These are phyloP conservation scores for Campoplex nolae DNA, from an alignment of 2,888 invertebrate genomes.

Conservation along the genomic window DNA sequence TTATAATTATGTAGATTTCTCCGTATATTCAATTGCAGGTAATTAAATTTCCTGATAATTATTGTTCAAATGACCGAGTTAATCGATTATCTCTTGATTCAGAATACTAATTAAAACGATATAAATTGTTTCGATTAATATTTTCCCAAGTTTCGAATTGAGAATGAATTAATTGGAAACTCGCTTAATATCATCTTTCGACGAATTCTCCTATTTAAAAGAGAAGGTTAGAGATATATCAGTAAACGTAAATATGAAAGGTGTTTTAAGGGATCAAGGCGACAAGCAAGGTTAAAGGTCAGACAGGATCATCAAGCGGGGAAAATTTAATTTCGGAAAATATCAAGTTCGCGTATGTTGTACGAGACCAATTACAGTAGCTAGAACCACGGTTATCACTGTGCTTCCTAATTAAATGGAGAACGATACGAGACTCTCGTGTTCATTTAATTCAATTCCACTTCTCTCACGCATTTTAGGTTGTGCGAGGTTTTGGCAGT, in stretches of 20 bases:
- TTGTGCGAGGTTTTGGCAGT: background rate
- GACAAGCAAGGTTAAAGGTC: conserved; percentile 42
- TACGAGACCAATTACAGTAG: conserved; percentile 49
- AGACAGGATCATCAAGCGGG: conserved; percentile 27
- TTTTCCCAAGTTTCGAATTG: background rate
- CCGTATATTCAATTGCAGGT: too few relatives aligned
- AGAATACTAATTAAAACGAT: background rate
- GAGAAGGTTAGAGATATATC: background rate
- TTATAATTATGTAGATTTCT: too few relatives aligned
- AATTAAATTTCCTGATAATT: too few relatives aligned
- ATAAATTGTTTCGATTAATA: background rate
- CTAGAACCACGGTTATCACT: conserved; percentile 36
- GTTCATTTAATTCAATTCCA: conserved; percentile 4
- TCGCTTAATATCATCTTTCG: background rate
- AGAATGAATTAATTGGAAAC: background rate
- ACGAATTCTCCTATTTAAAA: background rate
- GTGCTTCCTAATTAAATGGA: conserved; percentile 53
- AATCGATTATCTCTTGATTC: background rate
- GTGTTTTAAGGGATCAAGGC: conserved; percentile 28
- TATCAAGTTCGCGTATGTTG: conserved; percentile 51
- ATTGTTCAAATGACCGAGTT: too few relatives aligned
- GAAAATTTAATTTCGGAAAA: conserved; percentile 61
- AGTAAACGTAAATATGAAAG: conserved; percentile 4
- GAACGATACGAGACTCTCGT: conserved; percentile 11
- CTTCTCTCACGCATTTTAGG: conserved; percentile 3